Evolutionary conservation across 1,140 invertebrate species (phyloP), one percentile per base, ranked within the genome.

Genomic region (Oryzaephilus surinamensis): DNA sequence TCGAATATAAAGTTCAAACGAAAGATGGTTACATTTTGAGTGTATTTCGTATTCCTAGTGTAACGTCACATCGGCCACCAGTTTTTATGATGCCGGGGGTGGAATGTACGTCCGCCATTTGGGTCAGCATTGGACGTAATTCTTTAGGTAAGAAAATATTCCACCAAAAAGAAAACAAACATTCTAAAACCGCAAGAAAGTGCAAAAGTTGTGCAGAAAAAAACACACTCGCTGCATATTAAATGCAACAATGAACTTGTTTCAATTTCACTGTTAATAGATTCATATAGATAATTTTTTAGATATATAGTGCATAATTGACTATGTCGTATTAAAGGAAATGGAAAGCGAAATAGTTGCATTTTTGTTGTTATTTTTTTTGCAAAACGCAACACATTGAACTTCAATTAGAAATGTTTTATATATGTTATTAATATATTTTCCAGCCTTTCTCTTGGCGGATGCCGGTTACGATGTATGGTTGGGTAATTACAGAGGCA

Each of bases 401-500:
- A n/a, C n/a, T n/a, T n/a, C n/a, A n/a, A n/a, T n/a, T n/a, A n/a
- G n/a, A 23, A 23, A 21, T 20, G 8, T 33, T 15, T 26, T 4
- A 24, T n/a, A 8, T n/a, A n/a, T n/a, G n/a, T n/a, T n/a, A 24
- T 24, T 24, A 2, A 11, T 17, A 31, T 32, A 29, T 39, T 39
- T 56, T 53, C 11, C 24, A 61, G 58, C 54, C 23, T 60, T 58
- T 47, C 39, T 52, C 13, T 33, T 61, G 14, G 64, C 69, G 15
- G 68, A 77, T 51, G 68, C 63, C n/a, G 71, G 73, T 0, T 79
- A 72, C 43, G 79, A 82, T 58, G 77, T 82, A 1, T 82, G 77
- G 77, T 18, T 81, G 11, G 73, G 73, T 6, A 85, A 85, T 63
- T 71, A 66, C 15, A 54, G 81, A 12, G 81, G 81, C 21, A 83